phyloP scores from a whole-genome alignment of 64 coral and sea anemone genomes.

The Stichodactyla mertensii region DNA sequence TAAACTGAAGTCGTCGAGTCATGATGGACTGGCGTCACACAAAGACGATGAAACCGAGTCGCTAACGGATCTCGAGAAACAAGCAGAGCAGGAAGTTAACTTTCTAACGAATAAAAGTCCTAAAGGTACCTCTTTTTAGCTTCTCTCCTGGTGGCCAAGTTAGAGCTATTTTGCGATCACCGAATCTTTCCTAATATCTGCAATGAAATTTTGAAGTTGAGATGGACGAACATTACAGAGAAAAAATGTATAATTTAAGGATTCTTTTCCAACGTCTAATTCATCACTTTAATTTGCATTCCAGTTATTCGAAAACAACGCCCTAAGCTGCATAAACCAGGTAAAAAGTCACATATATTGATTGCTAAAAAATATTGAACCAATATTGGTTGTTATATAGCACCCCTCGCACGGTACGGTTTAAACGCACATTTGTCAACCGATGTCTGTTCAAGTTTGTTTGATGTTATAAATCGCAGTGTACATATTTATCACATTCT shows the following conservation, averaged over 20 bases:
- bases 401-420: no score
- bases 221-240: no score
- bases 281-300: not conserved
- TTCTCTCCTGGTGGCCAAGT: not conserved
- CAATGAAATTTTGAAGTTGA: no score
- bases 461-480: no score
- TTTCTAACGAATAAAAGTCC: constrained; percentile 41
- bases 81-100: constrained; percentile 81
- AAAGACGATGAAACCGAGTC: constrained; percentile 61
- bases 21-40: not conserved
- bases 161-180: no score
- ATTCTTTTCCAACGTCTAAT: not conserved
- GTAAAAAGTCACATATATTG: not conserved
- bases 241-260: no score
- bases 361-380: not conserved
- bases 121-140: constrained; percentile 39
- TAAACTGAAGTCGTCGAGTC: not conserved
- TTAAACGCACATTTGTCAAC: no score
- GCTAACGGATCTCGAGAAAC: constrained; percentile 79
- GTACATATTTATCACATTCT: no score
- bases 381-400: no score
- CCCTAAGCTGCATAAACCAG: not conserved
- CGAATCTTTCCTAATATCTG: no score
- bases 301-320: not conserved
- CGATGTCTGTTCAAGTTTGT: no score